These are phyloP conservation scores for Acanthurus leucopareius DNA, from an alignment of 2,797 vertebrate genomes.

Conservation along the genomic window DNA sequence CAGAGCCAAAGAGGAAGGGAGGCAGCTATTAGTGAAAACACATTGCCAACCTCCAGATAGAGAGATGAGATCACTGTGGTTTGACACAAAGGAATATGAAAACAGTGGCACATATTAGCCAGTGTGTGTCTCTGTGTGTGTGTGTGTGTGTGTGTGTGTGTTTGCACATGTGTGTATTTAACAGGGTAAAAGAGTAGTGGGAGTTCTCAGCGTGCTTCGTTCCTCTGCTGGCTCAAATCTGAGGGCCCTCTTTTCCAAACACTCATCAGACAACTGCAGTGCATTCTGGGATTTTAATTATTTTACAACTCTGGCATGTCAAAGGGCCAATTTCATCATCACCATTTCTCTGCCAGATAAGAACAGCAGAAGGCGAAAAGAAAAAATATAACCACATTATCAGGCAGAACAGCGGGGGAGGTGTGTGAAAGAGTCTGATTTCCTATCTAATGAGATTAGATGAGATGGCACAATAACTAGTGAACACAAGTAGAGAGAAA, in stretches of 20 bases:
- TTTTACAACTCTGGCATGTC: conserved; percentile 50
- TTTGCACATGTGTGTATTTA: conserved; percentile 38
- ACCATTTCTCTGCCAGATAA: conserved; percentile 42
- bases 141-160: conserved; percentile 31
- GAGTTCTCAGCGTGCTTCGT: conserved; percentile 32
- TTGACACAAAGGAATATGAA: conserved; percentile 82
- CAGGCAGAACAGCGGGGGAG: conserved; percentile 38
- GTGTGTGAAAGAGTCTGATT: conserved; percentile 52
- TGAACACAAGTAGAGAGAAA: conserved; percentile 14
- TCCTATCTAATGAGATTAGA: conserved; percentile 44
- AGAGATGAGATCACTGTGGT: conserved; percentile 81
- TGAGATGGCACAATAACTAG: conserved; percentile 37
- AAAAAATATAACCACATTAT: conserved; percentile 47
- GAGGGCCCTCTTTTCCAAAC: conserved; percentile 17
- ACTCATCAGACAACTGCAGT: conserved; percentile 23
- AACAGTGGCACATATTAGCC: conserved; percentile 64
- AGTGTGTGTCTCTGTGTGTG: conserved; percentile 24
- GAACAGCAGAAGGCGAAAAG: conserved; percentile 13
- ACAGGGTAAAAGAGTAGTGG: conserved; percentile 31
- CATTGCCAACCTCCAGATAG: conserved; percentile 68
- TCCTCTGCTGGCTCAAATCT: conserved; percentile 10
- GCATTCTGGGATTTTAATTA: conserved; percentile 53
- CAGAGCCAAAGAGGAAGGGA: conserved; percentile 72
- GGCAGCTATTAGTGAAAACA: conserved; percentile 70
- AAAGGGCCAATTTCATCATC: conserved; percentile 59